Percentiles rank a stretch among this genome's conserved stretches.
phyloP scores from a whole-genome alignment of 2,113 vertebrate species.

The Proterorhinus semilunaris region DNA sequence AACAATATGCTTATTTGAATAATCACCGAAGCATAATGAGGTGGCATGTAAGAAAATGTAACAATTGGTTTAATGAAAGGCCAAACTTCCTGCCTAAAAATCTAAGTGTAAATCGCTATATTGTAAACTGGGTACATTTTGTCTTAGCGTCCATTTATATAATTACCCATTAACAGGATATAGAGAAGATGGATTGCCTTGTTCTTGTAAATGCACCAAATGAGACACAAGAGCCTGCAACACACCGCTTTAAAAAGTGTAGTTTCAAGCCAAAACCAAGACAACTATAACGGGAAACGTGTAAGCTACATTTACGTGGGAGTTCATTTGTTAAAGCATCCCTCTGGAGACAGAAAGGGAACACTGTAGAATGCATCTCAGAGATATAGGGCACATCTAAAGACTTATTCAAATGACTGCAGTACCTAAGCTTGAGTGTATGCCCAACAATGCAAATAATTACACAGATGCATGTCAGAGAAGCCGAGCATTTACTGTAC shows the following conservation, averaged over 20 bases:
- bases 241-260: constrained; percentile 17
- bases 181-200: constrained; percentile 9
- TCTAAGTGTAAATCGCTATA: constrained; percentile 5
- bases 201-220: constrained; percentile 12
- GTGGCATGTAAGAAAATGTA: neutral
- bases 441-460: constrained; percentile 17
- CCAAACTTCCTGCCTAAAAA: neutral
- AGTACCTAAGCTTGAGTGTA: neutral
- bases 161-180: neutral
- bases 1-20: constrained; percentile 1
- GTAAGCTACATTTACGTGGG: constrained; percentile 17
- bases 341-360: constrained; percentile 9
- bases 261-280: constrained; percentile 25
- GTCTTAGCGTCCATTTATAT: constrained; percentile 3
- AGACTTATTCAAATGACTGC: constrained; percentile 19
- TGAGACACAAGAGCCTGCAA: constrained; percentile 12
- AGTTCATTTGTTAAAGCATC: constrained; percentile 15
- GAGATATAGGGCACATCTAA: neutral
- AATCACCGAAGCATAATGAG: neutral
- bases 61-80: neutral
- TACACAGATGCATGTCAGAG: constrained; percentile 12
- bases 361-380: constrained; percentile 18
- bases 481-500: neutral
- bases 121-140: neutral
- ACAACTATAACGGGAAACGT: constrained; percentile 22